Base-by-base conservation (phyloP, 2,797 vertebrate genomes). In the Notamacropus eugenii region DNA sequence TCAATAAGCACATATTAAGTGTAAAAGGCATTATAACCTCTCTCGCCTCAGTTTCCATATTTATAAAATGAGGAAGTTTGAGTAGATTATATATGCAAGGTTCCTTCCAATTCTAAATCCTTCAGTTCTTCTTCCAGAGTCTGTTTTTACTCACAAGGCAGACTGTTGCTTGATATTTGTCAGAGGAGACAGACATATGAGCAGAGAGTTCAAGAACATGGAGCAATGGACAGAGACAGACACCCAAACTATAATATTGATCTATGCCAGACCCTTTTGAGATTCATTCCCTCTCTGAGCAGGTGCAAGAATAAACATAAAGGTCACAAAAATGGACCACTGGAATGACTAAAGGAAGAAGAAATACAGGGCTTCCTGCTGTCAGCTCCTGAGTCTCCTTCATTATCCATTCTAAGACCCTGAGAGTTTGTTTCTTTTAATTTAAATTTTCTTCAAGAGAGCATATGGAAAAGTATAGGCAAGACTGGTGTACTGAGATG, bases 301-400 rank as follows among this genome's bases (percentile, higher is more conserved):
- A 40, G 74, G 40, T 82, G 19, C 40, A 82, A 82, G 40, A 46
- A 82, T 82, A 82, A 82, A 82, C 22, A 82, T 82, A 82, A 46
- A 46, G 74, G 29, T 82, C 40, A 82, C 74, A 82, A 9, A 82
- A 82, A 27, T 82, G 74, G 74, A 82, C 74, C 74, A 24, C 8
- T 82, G 40, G 19, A 46, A 82, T 82, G 67, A 8, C 19, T 82
- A 46, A 82, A 82, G 19, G 22, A 82, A 16, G 67, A 82, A 46
- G n/a, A 24, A 82, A 40, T 82, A 46, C n/a, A 46, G 40, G 74
- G 29, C 8, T 46, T 46, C 74, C 74, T 82, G 50, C 46, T 9
- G 13, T 11, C 3, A 0, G 31, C 40, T 74, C 91, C 74, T 9
- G 4, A 0, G 1, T 5, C 8, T 3, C 82, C n/a, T 55, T 12